These are phyloP conservation scores for Hyalella azteca DNA, from an alignment of 2,888 invertebrate species.

Conservation along the genomic window DNA sequence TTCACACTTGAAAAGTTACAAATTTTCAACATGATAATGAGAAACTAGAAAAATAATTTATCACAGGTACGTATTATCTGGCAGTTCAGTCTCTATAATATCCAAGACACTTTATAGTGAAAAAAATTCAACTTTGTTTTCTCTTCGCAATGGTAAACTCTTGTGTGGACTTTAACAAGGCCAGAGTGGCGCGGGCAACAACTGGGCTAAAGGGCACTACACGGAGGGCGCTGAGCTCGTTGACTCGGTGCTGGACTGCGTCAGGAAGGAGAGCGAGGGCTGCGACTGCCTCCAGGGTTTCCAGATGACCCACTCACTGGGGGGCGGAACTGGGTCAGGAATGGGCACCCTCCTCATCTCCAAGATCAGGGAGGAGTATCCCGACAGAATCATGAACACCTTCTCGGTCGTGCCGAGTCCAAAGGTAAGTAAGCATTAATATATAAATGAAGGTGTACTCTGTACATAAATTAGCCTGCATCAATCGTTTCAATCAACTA, in stretches of 20 bases:
- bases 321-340: slow-evolving; percentile 96
- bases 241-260: slow-evolving; percentile 67
- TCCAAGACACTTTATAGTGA: no score
- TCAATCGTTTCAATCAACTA: no score
- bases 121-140: no score
- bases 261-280: slow-evolving; percentile 78
- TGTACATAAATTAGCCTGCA: no score
- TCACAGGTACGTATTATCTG: no score
- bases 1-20: no score
- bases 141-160: no score
- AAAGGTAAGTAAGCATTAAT: slow-evolving; percentile 67
- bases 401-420: slow-evolving; percentile 84
- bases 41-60: no score
- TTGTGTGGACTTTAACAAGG: slow-evolving; percentile 46
- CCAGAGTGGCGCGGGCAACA: slow-evolving; percentile 66
- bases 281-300: slow-evolving; percentile 91
- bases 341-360: slow-evolving; percentile 95
- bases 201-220: slow-evolving; percentile 80
- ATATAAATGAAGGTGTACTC: no score
- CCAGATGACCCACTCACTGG: slow-evolving; percentile 92
- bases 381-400: slow-evolving; percentile 81
- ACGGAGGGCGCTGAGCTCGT: slow-evolving; percentile 78
- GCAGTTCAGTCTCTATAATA: no score
- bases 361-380: slow-evolving; percentile 89
- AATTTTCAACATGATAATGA: no score